These are phyloP conservation scores for Centropristis striata DNA, from an alignment of 2,113 vertebrate genomes.

Conservation along the genomic window DNA sequence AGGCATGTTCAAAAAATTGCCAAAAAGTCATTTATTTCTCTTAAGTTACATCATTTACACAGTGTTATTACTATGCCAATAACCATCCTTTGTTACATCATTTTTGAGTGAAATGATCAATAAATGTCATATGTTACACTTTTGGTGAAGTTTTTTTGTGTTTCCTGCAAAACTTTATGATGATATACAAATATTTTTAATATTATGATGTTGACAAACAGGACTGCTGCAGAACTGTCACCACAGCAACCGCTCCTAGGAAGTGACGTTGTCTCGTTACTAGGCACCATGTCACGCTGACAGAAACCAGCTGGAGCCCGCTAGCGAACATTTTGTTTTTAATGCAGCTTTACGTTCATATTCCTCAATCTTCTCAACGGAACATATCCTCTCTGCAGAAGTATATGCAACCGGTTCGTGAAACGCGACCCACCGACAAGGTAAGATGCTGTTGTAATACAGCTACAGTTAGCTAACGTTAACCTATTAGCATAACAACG, in stretches of 20 bases:
- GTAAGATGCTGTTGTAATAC: background rate
- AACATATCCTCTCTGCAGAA: background rate
- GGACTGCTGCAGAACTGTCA: background rate
- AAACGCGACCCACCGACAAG: background rate
- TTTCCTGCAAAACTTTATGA: no score
- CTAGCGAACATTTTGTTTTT: background rate
- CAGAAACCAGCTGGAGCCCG: background rate
- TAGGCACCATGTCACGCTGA: slow-evolving; percentile 20
- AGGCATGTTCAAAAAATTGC: no score
- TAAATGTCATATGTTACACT: no score
- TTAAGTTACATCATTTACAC: no score
- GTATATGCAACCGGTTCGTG: background rate
- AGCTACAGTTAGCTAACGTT: slow-evolving; percentile 39
- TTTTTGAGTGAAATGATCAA: no score
- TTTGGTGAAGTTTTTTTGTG: no score
- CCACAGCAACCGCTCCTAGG: slow-evolving; percentile 64
- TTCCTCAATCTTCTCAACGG: background rate
- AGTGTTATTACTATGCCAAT: no score
- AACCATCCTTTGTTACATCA: no score
- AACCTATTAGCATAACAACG: no score
- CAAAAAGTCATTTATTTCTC: no score
- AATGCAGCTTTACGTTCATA: background rate
- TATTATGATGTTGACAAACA: no score
- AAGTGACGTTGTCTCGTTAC: slow-evolving; percentile 81
- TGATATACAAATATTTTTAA: no score